A percentile compares a stretch with the other conserved stretches of the same genome.
phyloP scores from a whole-genome alignment of 2,888 invertebrate species.

The Cheilosia pagana region DNA sequence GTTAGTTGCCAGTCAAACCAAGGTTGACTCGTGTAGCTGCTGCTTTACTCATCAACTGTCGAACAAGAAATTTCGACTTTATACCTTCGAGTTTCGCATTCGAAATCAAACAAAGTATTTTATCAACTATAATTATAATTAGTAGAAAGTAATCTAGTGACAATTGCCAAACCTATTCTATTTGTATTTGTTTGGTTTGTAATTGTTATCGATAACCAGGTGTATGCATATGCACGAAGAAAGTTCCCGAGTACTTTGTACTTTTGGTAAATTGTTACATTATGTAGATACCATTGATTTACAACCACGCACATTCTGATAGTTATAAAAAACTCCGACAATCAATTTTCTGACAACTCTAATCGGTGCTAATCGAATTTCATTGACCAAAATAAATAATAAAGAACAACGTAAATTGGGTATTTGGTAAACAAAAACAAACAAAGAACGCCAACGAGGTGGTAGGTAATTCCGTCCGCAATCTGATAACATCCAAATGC shows the following conservation, averaged over 20 bases:
- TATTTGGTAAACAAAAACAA: conserved; percentile 27
- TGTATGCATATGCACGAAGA: not conserved
- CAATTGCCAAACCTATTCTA: no score
- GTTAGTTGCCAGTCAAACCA: no score
- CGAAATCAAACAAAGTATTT: no score
- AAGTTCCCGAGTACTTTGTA: not conserved
- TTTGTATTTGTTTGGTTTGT: not conserved
- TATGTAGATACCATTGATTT: not conserved
- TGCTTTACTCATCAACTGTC: no score
- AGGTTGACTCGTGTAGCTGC: no score
- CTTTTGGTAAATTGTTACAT: no score
- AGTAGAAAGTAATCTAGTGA: no score
- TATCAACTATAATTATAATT: no score
- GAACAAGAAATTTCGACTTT: no score
- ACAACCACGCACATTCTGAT: conserved; percentile 26
- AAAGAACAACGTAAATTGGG: not conserved
- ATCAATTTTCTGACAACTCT: not conserved
- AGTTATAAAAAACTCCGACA: not conserved
- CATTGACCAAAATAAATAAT: conserved; percentile 28
- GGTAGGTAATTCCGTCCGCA: no score
- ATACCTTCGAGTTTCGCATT: no score
- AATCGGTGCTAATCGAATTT: conserved; percentile 8
- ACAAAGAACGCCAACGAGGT: not conserved
- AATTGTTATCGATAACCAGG: not conserved
- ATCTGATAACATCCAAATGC: not conserved